These are phyloP conservation scores for Callopanchax toddi DNA, from an alignment of 2,113 vertebrate species.

Conservation along the genomic window DNA sequence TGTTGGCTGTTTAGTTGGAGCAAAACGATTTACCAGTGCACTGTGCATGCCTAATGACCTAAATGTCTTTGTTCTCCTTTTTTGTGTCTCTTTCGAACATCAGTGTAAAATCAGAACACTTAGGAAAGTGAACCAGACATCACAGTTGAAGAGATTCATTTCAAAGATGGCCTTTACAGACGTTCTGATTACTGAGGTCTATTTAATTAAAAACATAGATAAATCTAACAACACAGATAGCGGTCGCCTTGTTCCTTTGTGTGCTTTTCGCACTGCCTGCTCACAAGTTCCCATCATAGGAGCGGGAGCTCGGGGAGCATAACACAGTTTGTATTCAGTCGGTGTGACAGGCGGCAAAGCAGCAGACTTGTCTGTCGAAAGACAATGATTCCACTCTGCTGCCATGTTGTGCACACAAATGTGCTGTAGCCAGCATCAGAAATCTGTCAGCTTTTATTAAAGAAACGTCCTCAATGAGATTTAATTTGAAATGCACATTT, in stretches of 20 bases:
- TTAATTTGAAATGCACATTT: constrained; percentile 21
- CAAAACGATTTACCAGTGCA: constrained; percentile 39
- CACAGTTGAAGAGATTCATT: constrained; percentile 37
- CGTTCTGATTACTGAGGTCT: constrained; percentile 39
- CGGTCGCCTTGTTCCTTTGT: constrained; percentile 45
- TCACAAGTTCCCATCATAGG: constrained; percentile 62
- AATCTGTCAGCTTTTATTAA: constrained; percentile 45
- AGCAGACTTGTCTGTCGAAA: constrained; percentile 68
- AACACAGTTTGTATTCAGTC: constrained; percentile 70
- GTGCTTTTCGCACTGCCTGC: constrained; percentile 53
- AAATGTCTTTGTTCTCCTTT: constrained; percentile 26
- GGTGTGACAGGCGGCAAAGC: constrained; percentile 67
- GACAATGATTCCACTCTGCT: constrained; percentile 68
- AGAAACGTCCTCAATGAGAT: constrained; percentile 1
- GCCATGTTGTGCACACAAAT: constrained; percentile 68
- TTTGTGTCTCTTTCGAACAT: constrained; percentile 3
- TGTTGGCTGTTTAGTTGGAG: constrained; percentile 54
- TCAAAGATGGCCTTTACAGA: constrained; percentile 24
- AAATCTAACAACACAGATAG: constrained; percentile 39
- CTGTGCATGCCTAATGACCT: constrained; percentile 58
- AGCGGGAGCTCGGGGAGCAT: constrained; percentile 61
- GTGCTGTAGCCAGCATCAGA: constrained; percentile 45
- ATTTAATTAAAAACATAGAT: constrained; percentile 54
- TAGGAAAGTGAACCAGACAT: constrained; percentile 38
- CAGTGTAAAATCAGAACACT: constrained; percentile 24